Evolutionary conservation across 2,888 invertebrate species (phyloP).

Genomic region (Pharmacophagus antenor): DNA sequence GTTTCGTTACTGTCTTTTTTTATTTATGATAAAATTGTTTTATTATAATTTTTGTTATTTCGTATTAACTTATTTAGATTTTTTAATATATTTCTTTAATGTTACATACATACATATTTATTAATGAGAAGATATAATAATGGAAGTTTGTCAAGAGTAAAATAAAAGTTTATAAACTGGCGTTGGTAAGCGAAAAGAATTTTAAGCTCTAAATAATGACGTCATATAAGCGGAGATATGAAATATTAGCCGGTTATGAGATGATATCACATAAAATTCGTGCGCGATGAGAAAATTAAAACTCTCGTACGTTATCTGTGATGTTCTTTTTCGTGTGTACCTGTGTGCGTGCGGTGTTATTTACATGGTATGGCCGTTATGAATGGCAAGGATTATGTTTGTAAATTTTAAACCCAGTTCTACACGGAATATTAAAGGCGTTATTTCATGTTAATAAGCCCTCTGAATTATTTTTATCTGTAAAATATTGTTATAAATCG

Average conservation of each 20-base stretch:
- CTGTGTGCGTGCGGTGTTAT: conserved; percentile 18
- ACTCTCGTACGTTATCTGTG: conserved; percentile 18
- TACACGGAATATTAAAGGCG: not conserved
- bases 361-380: conserved; percentile 19
- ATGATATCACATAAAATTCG: conserved; percentile 21
- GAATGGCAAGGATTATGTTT: conserved; percentile 21
- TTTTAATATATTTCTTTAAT: not conserved
- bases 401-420: conserved; percentile 5
- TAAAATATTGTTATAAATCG: too few species aligned
- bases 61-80: not conserved
- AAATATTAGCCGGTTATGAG: conserved; percentile 24
- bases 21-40: not conserved
- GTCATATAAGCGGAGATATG: conserved; percentile 19
- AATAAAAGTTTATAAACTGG: not conserved
- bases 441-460: not conserved
- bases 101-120: too few species aligned
- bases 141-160: too few species aligned
- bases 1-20: not conserved
- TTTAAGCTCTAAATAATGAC: conserved; percentile 6
- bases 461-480: too few species aligned
- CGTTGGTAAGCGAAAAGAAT: not conserved
- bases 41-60: not conserved
- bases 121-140: too few species aligned
- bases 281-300: conserved; percentile 17
- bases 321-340: conserved; percentile 3